Percentiles rank a stretch among this genome's conserved stretches.
Conservation (phyloP, 1,140 invertebrate genomes). For the Lordiphosa clarofinis region DNA sequence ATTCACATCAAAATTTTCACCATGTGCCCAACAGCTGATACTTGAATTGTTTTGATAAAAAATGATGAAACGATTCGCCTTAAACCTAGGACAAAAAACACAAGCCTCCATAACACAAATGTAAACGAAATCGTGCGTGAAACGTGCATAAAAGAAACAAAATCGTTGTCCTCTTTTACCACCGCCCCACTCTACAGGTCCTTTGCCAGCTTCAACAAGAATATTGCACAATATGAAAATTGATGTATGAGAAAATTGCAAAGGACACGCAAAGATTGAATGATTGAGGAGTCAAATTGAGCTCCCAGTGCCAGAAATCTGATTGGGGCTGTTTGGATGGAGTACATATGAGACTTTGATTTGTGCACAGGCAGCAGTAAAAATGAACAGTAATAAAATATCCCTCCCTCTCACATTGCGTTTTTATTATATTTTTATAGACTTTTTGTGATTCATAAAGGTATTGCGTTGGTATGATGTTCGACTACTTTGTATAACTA, state of each 20-base stretch:
- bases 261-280: slow-evolving; percentile 68
- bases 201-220: slow-evolving; percentile 6
- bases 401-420: slow-evolving; percentile 24
- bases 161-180: slow-evolving; percentile 21
- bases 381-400: slow-evolving; percentile 63
- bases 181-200: background rate
- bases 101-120: slow-evolving; percentile 41
- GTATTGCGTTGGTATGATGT: slow-evolving; percentile 7
- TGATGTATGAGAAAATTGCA: slow-evolving; percentile 75
- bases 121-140: slow-evolving; percentile 74
- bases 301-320: slow-evolving; percentile 3
- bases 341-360: slow-evolving; percentile 40
- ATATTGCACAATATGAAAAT: slow-evolving; percentile 62
- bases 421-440: slow-evolving; percentile 15
- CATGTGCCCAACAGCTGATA: slow-evolving; percentile 11
- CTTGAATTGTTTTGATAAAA: slow-evolving; percentile 59
- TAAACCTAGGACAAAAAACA: slow-evolving; percentile 26
- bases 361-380: slow-evolving; percentile 47
- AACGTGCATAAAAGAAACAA: slow-evolving; percentile 63
- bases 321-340: background rate
- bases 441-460: slow-evolving; percentile 15
- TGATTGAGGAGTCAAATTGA: slow-evolving; percentile 51
- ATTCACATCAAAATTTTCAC: too few species aligned
- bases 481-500: slow-evolving; percentile 43
- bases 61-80: slow-evolving; percentile 30